Evolutionary conservation across 2,113 vertebrate genomes (phyloP), one percentile per base, ranked within the genome.

Genomic region (Rhea pennata): DNA sequence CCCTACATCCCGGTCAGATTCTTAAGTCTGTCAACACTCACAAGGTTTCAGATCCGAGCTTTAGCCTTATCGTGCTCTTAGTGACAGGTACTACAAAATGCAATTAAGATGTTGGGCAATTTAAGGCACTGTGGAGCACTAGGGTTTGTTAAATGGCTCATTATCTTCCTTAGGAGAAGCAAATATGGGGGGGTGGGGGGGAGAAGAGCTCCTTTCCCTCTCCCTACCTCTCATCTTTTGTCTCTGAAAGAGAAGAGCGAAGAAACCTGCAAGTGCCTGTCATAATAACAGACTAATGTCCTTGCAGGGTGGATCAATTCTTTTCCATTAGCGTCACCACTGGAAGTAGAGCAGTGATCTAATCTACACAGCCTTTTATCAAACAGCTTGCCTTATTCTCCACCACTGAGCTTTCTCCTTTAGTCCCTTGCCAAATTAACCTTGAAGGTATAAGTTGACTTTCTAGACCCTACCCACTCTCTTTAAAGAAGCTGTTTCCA

Each of bases 31-130:
- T 36, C 3, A 3, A 73, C 67, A 87, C 73, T 88, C 65, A 46
- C 0, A 6, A 36, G 87, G 79, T 92, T 90, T 88, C 11, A 6
- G 72, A 59, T 24, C 17, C 42, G 64, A 90, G 84, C 84, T 90
- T 92, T 64, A 83, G 39, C 64, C 31, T 90, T 87, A 88, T 84
- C 82, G 29, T 0, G 0, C 46, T 91, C 51, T 87, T 81, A 50
- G 0, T 54, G 84, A 78, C 50, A 46, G 11, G 46, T 59, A 92
- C 64, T 56, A 91, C 69, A 76, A 61, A 93, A 90, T 87, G 54
- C 61, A 88, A 61, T 95, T 90, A 83, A 76, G 50, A 74, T 56
- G 22, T 67, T 94, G 73, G 48, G 79, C 87, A 96, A 90, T 71
- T 39, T 64, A 71, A 88, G 64, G 27, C 69, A 77, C 29, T 90